Conservation (phyloP, 2,797 vertebrate genomes). For the Microctenopoma steveboyesi region DNA sequence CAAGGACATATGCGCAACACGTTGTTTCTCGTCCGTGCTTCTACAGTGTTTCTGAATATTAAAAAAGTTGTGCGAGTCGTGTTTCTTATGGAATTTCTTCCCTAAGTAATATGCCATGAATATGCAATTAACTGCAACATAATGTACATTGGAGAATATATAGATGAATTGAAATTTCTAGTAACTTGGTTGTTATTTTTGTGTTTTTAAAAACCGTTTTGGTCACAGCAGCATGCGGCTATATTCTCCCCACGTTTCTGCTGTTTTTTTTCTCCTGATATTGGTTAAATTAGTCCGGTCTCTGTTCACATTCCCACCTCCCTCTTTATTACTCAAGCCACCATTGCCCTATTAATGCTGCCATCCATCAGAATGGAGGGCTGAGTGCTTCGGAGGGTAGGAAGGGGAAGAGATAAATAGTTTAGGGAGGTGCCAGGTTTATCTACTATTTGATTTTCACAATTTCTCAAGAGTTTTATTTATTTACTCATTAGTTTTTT, state of each 20-base stretch:
- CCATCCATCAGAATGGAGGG: slow-evolving; percentile 32
- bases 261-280: slow-evolving; percentile 10
- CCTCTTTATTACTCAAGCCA: slow-evolving; percentile 13
- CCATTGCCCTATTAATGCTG: slow-evolving; percentile 34
- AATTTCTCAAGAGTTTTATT: slow-evolving; percentile 4
- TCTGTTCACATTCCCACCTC: slow-evolving; percentile 6
- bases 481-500: background rate
- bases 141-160: too few relatives aligned
- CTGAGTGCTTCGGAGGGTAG: slow-evolving; percentile 5
- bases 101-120: too few relatives aligned
- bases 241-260: slow-evolving; percentile 1
- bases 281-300: slow-evolving; percentile 3
- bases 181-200: background rate
- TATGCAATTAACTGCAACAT: too few relatives aligned
- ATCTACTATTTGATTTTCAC: background rate
- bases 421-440: background rate
- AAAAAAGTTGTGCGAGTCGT: too few relatives aligned
- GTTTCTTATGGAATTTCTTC: too few relatives aligned
- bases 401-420: background rate
- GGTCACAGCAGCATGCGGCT: background rate
- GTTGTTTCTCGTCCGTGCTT: too few relatives aligned
- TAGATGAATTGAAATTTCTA: too few relatives aligned
- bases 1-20: too few relatives aligned
- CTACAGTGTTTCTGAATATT: too few relatives aligned
- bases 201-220: too few relatives aligned